These are phyloP conservation scores for Pseudonaja textilis DNA, from an alignment of 2,113 vertebrate species.

Conservation along the genomic window DNA sequence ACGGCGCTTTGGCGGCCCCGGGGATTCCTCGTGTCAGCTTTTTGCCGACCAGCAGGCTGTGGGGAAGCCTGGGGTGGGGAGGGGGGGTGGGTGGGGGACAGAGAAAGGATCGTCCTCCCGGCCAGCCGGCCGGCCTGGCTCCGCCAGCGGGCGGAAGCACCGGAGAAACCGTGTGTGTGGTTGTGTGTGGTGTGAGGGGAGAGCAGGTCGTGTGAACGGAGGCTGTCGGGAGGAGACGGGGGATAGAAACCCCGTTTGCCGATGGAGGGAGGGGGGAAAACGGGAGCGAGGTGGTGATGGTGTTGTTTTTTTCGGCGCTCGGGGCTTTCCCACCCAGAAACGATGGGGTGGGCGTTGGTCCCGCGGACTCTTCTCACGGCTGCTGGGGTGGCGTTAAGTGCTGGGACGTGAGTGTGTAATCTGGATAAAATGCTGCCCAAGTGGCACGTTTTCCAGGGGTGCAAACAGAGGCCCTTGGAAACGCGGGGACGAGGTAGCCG, in stretches of 20 bases:
- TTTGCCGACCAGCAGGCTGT: background rate
- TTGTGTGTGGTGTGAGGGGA: too few relatives aligned
- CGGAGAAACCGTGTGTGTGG: background rate
- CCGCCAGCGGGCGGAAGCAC: background rate
- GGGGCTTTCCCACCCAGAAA: background rate
- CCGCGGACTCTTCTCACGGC: background rate
- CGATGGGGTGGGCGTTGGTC: background rate
- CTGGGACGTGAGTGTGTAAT: background rate
- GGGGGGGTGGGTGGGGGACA: rapidly evolving
- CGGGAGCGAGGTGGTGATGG: too few relatives aligned
- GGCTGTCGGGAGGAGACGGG: background rate
- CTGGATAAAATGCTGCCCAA: background rate
- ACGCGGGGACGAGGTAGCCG: background rate
- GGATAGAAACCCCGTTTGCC: background rate
- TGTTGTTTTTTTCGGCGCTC: background rate
- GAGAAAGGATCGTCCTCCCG: background rate
- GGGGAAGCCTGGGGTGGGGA: background rate
- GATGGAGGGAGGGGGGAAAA: background rate
- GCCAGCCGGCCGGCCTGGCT: too few relatives aligned
- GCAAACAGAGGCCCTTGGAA: background rate
- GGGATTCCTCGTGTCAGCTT: background rate
- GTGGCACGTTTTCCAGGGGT: background rate
- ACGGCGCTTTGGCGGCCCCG: background rate
- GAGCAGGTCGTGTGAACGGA: background rate
- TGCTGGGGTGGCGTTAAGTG: background rate